Percentiles rank a stretch among this genome's conserved stretches.
These are phyloP conservation scores for Cassiopea andromeda DNA, from an alignment of 30 jellyfish, hydroid and myxozoan genomes.

Conservation along the genomic window DNA sequence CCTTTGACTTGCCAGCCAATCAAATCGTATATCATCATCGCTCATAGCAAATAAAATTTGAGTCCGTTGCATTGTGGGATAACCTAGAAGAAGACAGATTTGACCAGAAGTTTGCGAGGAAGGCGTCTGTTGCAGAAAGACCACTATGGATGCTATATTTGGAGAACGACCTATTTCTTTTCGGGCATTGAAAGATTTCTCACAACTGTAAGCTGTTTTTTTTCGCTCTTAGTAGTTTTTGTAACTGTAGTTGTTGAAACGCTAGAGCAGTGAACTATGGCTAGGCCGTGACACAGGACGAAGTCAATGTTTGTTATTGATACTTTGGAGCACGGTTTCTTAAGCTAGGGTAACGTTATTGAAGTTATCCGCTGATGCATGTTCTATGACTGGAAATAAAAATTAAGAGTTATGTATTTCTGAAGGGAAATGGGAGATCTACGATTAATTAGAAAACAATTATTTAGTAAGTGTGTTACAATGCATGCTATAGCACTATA, in stretches of 20 bases:
- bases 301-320: no score
- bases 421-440: no score
- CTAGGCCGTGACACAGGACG: not conserved
- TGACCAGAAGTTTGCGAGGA: not conserved
- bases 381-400: no score
- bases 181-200: slow-evolving; percentile 78
- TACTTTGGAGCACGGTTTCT: no score
- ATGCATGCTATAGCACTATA: no score
- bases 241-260: not conserved
- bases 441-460: no score
- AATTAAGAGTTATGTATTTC: no score
- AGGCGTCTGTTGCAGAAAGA: not conserved
- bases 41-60: not conserved
- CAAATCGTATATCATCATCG: not conserved
- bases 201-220: slow-evolving; percentile 79
- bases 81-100: not conserved
- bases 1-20: not conserved
- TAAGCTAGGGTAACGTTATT: no score
- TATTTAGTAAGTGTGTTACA: no score
- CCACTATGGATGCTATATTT: slow-evolving; percentile 77
- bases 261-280: not conserved
- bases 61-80: slow-evolving; percentile 3
- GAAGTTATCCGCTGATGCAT: no score
- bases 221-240: not conserved
- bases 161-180: slow-evolving; percentile 90